Evolutionary conservation across 2,113 vertebrate genomes (phyloP), one percentile per base, ranked within the genome.

Genomic region (Empidonax alnorum): DNA sequence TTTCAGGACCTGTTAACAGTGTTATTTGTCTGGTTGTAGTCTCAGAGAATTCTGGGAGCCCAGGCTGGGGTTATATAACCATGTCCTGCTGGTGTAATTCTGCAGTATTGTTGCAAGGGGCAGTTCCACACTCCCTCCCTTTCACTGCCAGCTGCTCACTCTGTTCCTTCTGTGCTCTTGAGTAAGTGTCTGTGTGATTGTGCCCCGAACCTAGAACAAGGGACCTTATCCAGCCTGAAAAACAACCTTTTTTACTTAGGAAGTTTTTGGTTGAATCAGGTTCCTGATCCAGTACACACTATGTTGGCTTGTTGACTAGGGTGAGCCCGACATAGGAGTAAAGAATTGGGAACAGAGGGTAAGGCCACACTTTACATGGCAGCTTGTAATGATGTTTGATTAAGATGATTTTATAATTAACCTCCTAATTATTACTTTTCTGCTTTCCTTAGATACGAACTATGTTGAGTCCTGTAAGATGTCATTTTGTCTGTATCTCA

Each of bases 201-300:
- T 12, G 8, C 4, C 21, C 47, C 63, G 50, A 89, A 24, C 2
- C 3, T 44, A 33, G 61, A 84, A n/a, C 8, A 35, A 24, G 35
- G 21, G 14, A 69, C n/a, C 28, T 41, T 58, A 61, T 46, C 25
- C 73, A 78, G 35, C 27, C 66, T 56, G 27, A 69, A 31, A 83
- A 27, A 9, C 5, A 21, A 7, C 16, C 10, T 8, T 35, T 66
- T 37, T 31, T 28, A 33, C 30, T 24, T 42, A 5, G 5, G 7
- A 61, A 50, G 3, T 31, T 59, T 67, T 28, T 1, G 0, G 17
- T 23, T 28, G 19, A 35, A 39, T 61, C 30, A 20, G 23, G 33
- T 65, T 89, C 30, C 27, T 65, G 44, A 44, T 28, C 12, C 62
- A 50, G 68, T 1, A 0, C 15, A 16, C 0, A 0, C 41, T 30